phyloP scores from a whole-genome alignment of 2,113 vertebrate species.

The Empidonax alnorum region DNA sequence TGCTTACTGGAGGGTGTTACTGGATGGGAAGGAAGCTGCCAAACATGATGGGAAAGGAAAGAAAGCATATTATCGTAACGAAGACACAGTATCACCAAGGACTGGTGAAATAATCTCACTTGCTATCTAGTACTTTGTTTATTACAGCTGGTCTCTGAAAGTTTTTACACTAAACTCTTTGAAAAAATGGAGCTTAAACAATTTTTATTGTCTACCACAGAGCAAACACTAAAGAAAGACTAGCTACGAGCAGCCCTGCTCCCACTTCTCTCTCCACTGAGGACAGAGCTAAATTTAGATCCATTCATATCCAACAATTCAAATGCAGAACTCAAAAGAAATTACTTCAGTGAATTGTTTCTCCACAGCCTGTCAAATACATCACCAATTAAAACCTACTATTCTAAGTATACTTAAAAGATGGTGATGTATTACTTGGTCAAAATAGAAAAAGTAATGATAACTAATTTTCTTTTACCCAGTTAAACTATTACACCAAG shows the following conservation, averaged over 20 bases:
- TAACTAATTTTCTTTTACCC: not conserved
- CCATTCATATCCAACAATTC: not conserved
- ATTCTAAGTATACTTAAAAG: not conserved
- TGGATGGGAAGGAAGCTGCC: constrained; percentile 94
- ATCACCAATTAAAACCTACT: not conserved
- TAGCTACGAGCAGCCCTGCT: not conserved
- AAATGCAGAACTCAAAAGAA: not conserved
- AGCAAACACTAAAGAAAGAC: not conserved
- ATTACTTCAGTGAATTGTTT: not conserved
- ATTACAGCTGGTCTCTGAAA: not conserved
- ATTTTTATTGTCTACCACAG: not conserved
- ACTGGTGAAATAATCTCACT: not conserved
- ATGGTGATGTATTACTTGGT: not conserved
- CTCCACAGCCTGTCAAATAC: not conserved
- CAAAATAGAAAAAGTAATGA: not conserved
- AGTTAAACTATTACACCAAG: not conserved
- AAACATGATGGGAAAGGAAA: not conserved
- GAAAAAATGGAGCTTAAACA: not conserved
- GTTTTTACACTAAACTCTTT: not conserved
- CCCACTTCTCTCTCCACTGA: not conserved
- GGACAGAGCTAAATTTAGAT: not conserved
- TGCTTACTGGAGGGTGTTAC: constrained; percentile 93
- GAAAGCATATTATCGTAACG: not conserved
- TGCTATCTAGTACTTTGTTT: not conserved
- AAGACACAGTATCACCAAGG: not conserved